phyloP scores from a whole-genome alignment of 2,113 vertebrate genomes.

The Perognathus longimembris region DNA sequence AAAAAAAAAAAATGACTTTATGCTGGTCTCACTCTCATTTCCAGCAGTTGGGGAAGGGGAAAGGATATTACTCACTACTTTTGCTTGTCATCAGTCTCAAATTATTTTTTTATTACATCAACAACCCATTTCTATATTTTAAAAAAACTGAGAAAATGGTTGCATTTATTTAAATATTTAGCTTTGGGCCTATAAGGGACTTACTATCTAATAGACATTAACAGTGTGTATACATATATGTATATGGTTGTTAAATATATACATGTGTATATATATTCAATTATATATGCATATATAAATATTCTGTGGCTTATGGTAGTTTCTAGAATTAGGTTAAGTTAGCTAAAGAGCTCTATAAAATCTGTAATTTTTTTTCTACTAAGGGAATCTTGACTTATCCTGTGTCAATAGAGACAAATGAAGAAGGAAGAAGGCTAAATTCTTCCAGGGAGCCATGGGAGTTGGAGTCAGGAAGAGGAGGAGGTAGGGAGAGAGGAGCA shows the following conservation, averaged over 20 bases:
- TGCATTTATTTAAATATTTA: conserved; percentile 50
- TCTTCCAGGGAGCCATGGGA: background rate
- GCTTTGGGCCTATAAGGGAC: conserved; percentile 10
- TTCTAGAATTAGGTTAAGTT: conserved; percentile 15
- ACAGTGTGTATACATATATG: conserved; percentile 44
- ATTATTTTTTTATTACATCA: conserved; percentile 69
- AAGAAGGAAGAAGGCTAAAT: conserved; percentile 19
- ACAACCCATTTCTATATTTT: conserved; percentile 42
- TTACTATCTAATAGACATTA: background rate
- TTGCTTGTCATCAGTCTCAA: conserved; percentile 65
- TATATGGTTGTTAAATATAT: too few species aligned
- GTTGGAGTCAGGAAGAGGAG: conserved; percentile 64
- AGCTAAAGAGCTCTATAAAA: background rate
- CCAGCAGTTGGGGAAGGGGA: conserved; percentile 69
- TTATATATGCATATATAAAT: background rate
- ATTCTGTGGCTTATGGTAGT: conserved; percentile 26
- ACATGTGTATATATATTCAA: too few species aligned
- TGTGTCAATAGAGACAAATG: conserved; percentile 42
- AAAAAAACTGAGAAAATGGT: conserved; percentile 51
- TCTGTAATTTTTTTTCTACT: background rate
- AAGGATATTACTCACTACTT: conserved; percentile 75
- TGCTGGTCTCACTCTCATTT: conserved; percentile 67
- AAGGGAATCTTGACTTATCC: conserved; percentile 43
- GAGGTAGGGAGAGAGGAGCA: conserved; percentile 28
- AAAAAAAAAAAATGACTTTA: conserved; percentile 59